Percentiles rank a stretch among this genome's conserved stretches.
These are phyloP conservation scores for Takifugu ocellatus DNA, from an alignment of 2,797 vertebrate species.

Conservation along the genomic window DNA sequence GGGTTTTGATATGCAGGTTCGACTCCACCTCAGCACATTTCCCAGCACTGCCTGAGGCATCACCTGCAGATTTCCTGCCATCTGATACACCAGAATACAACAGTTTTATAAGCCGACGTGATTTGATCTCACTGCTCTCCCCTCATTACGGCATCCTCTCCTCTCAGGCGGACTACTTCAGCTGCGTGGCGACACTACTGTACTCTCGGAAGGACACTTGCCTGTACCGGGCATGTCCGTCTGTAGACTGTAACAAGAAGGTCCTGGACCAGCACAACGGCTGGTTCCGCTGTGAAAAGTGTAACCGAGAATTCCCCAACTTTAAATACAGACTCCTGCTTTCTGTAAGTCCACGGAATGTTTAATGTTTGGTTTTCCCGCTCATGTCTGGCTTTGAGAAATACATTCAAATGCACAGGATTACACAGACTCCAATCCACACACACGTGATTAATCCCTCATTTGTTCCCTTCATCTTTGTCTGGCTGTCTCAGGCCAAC, in stretches of 20 bases:
- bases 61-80: not conserved
- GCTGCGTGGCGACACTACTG: constrained; percentile 84
- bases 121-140: constrained; percentile 1
- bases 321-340: constrained; percentile 94
- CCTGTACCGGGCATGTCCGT: constrained; percentile 92
- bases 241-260: constrained; percentile 92
- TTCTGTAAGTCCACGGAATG: constrained; percentile 76
- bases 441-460: constrained; percentile 25
- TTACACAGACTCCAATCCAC: constrained; percentile 6
- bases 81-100: constrained; percentile 15
- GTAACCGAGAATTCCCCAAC: constrained; percentile 84
- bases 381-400: constrained; percentile 12
- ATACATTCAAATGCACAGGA: constrained; percentile 6
- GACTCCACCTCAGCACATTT: constrained; percentile 12
- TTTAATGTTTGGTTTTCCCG: constrained; percentile 9
- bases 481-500: constrained; percentile 78
- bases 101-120: constrained; percentile 8
- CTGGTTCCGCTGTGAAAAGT: constrained; percentile 91
- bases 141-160: constrained; percentile 35
- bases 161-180: constrained; percentile 89
- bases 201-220: constrained; percentile 90
- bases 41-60: not conserved
- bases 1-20: constrained; percentile 14
- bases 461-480: constrained; percentile 9
- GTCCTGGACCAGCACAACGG: constrained; percentile 90